Percentiles rank a stretch among this genome's conserved stretches.
These are phyloP conservation scores for Zaprionus inermis DNA, from an alignment of 1,140 invertebrate species.

Conservation along the genomic window DNA sequence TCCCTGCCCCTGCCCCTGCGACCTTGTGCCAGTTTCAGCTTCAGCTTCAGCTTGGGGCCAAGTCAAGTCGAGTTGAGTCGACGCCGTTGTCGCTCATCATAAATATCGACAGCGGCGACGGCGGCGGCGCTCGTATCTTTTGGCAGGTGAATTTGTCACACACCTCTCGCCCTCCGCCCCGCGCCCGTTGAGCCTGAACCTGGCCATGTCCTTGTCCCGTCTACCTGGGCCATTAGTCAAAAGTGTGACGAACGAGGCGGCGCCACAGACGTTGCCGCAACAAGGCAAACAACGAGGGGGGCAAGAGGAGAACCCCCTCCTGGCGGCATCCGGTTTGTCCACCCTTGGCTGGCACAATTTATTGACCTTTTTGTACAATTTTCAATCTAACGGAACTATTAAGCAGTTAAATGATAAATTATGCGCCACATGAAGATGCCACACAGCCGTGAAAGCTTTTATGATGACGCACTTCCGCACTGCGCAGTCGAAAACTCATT, in stretches of 20 bases:
- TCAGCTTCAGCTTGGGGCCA: constrained; percentile 7
- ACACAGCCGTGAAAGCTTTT: constrained; percentile 72
- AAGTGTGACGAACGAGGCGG: constrained; percentile 66
- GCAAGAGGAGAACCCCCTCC: not conserved
- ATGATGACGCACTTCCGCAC: constrained; percentile 79
- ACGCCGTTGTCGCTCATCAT: constrained; percentile 60
- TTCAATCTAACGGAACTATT: constrained; percentile 80
- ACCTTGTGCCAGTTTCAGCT: not conserved
- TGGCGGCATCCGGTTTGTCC: not conserved
- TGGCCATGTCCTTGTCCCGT: constrained; percentile 8
- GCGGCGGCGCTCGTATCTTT: constrained; percentile 1
- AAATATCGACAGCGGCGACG: constrained; percentile 55
- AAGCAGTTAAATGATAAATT: constrained; percentile 83
- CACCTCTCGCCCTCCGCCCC: not conserved
- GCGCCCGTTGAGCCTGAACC: not conserved
- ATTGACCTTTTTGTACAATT: constrained; percentile 61
- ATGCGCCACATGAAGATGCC: constrained; percentile 67
- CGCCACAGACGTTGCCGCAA: constrained; percentile 9
- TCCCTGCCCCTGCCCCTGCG: not conserved
- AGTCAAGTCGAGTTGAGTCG: constrained; percentile 26
- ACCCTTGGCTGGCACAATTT: constrained; percentile 46
- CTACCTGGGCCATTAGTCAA: constrained; percentile 68
- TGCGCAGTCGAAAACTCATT: constrained; percentile 5
- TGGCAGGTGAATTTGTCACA: constrained; percentile 78
- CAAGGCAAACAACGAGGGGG: constrained; percentile 33